Evolutionary conservation across 2,888 invertebrate genomes (phyloP).

Genomic region (Phania funesta): DNA sequence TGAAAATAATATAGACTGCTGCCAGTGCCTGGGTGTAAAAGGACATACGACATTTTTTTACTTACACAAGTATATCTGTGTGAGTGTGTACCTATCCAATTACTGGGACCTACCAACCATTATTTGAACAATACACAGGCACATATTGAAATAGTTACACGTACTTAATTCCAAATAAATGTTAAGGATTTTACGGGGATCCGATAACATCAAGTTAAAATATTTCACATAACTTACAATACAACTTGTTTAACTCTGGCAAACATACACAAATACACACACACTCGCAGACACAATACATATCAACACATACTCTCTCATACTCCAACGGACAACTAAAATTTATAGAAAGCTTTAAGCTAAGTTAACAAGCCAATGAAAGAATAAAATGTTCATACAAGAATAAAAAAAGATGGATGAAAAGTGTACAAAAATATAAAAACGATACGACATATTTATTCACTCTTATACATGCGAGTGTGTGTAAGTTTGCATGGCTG

Average conservation of each 20-base stretch:
- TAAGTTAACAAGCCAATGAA: slow-evolving; percentile 63
- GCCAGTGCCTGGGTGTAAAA: slow-evolving; percentile 8
- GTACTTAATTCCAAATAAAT: slow-evolving; percentile 48
- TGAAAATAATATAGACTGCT: slow-evolving; percentile 21
- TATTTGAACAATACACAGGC: background rate
- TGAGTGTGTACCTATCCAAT: slow-evolving; percentile 23
- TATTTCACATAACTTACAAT: slow-evolving; percentile 49
- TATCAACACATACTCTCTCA: background rate
- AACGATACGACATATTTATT: slow-evolving; percentile 40
- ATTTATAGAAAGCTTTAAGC: slow-evolving; percentile 62
- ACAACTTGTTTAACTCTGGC: slow-evolving; percentile 36
- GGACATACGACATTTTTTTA: background rate
- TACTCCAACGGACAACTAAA: slow-evolving; percentile 38
- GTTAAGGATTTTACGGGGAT: slow-evolving; percentile 57
- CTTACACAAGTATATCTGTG: background rate
- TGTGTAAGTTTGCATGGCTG: too few species aligned
- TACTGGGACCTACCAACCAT: slow-evolving; percentile 42
- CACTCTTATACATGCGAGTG: too few species aligned
- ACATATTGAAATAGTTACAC: slow-evolving; percentile 34
- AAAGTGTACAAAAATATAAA: slow-evolving; percentile 43
- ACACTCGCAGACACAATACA: background rate
- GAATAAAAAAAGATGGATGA: slow-evolving; percentile 41
- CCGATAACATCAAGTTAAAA: slow-evolving; percentile 59
- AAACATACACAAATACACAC: background rate
- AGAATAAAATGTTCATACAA: slow-evolving; percentile 43